A percentile compares a stretch with the other conserved stretches of the same genome.
These are phyloP conservation scores for Tragelaphus strepsiceros DNA, from an alignment of 2,113 vertebrate species.

Conservation along the genomic window DNA sequence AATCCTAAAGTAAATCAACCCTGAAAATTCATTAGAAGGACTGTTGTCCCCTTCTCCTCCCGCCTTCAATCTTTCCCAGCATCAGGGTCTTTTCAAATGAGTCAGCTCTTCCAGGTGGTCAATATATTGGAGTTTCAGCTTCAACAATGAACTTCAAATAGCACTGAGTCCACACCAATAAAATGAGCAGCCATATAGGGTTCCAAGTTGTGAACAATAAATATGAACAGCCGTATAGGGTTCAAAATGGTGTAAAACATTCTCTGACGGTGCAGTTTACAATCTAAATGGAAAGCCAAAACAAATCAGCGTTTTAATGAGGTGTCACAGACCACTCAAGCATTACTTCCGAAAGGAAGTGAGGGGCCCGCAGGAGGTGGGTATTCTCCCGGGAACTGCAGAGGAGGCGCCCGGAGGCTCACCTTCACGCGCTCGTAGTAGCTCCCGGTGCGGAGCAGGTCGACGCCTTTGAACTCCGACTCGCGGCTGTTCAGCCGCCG, in stretches of 20 bases:
- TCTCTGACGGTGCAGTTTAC: background rate
- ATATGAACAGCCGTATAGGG: background rate
- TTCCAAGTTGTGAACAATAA: background rate
- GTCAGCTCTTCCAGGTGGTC: background rate
- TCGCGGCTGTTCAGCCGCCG: background rate
- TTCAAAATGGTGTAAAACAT: background rate
- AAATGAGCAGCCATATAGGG: background rate
- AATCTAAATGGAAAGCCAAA: background rate
- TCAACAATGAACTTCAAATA: background rate
- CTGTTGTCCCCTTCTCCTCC: background rate
- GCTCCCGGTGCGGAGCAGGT: slow-evolving; percentile 68
- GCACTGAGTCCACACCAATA: background rate
- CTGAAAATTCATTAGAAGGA: too few relatives aligned
- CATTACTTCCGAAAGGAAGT: background rate
- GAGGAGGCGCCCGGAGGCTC: background rate
- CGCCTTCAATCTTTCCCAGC: background rate
- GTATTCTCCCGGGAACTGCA: background rate
- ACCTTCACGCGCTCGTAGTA: slow-evolving; percentile 84
- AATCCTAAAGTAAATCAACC: too few relatives aligned
- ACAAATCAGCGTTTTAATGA: background rate
- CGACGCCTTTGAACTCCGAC: slow-evolving; percentile 33
- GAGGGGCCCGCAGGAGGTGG: background rate
- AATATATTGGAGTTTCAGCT: background rate
- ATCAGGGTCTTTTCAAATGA: background rate
- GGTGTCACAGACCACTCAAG: background rate